Evolutionary conservation across 2,113 vertebrate species (phyloP).

Genomic region (Dasyurus viverrinus): DNA sequence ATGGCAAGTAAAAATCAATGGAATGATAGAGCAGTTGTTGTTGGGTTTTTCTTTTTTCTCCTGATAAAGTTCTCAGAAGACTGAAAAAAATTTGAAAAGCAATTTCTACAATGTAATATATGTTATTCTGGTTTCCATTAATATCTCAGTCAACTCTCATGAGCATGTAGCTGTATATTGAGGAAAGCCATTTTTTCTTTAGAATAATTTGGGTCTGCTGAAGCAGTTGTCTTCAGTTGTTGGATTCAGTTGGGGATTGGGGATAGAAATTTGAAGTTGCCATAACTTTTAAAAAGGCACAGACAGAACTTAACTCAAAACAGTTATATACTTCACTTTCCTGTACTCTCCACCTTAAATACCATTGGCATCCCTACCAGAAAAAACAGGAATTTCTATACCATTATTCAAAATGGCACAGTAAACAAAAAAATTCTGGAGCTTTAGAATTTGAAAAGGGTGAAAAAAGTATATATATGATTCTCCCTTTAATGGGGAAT

Average conservation of each 20-base stretch:
- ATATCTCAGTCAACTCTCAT: background rate
- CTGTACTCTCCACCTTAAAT: background rate
- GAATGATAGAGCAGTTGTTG: too few species aligned
- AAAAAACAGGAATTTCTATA: slow-evolving; percentile 31
- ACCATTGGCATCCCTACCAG: background rate
- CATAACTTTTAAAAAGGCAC: background rate
- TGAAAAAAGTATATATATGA: background rate
- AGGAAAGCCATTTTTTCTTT: slow-evolving; percentile 5
- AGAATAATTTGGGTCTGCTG: background rate
- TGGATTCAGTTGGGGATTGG: background rate
- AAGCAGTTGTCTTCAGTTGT: background rate
- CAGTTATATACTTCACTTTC: background rate
- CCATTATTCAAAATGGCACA: slow-evolving; percentile 7
- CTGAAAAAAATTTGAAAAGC: too few species aligned
- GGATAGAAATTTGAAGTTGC: background rate
- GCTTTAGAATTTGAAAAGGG: slow-evolving; percentile 1
- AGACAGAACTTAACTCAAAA: background rate
- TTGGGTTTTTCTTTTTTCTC: too few species aligned
- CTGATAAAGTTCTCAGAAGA: too few species aligned
- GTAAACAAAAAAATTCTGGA: background rate
- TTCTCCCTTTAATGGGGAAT: slow-evolving; percentile 29
- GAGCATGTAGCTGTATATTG: slow-evolving; percentile 16
- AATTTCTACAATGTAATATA: background rate
- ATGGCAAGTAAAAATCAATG: too few species aligned
- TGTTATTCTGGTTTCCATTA: background rate